Evolutionary conservation across 2,888 invertebrate genomes (phyloP).

Genomic region (Drosophila tripunctata): DNA sequence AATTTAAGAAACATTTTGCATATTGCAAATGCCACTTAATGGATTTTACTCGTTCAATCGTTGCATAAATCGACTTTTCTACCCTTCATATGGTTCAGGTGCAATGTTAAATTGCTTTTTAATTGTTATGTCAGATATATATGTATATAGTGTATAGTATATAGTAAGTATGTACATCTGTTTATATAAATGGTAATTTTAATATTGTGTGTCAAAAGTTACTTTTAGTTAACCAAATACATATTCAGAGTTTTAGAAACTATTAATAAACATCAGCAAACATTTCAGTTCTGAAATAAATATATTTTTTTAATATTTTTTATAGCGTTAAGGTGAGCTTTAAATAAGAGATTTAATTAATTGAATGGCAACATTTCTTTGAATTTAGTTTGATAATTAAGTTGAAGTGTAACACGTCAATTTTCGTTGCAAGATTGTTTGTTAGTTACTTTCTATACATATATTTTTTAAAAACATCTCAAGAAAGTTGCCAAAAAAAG

Average conservation of each 20-base stretch:
- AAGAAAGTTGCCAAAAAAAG: conserved; percentile 15
- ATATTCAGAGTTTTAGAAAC: no score
- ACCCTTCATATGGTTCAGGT: neutral
- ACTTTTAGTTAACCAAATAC: no score
- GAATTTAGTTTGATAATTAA: neutral
- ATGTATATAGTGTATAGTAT: no score
- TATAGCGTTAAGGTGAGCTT: no score
- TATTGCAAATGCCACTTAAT: conserved; percentile 45
- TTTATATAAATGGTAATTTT: no score
- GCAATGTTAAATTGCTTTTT: conserved; percentile 37
- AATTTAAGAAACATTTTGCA: conserved; percentile 57
- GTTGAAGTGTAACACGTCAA: neutral
- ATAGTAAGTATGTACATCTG: no score
- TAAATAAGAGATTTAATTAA: no score
- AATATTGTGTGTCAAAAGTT: no score
- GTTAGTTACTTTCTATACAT: conserved; percentile 1
- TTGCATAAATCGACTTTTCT: conserved; percentile 51
- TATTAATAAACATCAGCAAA: no score
- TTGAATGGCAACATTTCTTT: neutral
- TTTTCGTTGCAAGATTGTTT: conserved; percentile 6
- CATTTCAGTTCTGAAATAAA: no score
- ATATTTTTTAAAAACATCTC: conserved; percentile 20
- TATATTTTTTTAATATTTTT: no score
- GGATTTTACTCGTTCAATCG: conserved; percentile 41
- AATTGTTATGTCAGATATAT: conserved; percentile 26